These are phyloP conservation scores for Neogale vison DNA, from an alignment of 2,113 vertebrate species.

Conservation along the genomic window DNA sequence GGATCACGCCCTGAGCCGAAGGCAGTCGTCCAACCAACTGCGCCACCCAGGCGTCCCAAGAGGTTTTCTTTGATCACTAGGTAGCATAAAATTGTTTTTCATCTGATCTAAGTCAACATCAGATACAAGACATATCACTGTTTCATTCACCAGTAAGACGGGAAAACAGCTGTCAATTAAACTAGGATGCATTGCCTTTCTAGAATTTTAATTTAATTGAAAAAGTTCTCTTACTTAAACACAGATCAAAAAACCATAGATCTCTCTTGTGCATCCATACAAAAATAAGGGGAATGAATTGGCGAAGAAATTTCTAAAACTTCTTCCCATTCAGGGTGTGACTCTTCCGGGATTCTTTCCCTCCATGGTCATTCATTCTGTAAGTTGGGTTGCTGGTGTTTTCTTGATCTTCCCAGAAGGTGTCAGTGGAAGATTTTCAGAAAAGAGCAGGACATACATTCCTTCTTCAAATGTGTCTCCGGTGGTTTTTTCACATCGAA, in stretches of 20 bases:
- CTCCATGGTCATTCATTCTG: background rate
- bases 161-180: background rate
- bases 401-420: constrained; percentile 50
- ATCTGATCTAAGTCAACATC: background rate
- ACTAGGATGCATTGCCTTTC: background rate
- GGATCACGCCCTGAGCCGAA: too few relatives aligned
- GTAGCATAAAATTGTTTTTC: background rate
- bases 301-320: constrained; percentile 2
- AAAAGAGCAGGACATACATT: background rate
- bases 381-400: background rate
- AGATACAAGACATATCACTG: background rate
- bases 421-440: constrained; percentile 48
- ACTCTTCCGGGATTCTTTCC: background rate
- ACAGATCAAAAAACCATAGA: background rate
- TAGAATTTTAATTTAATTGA: background rate
- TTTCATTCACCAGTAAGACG: background rate
- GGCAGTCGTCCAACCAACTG: too few relatives aligned
- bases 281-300: background rate
- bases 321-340: background rate
- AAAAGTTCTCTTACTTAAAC: background rate
- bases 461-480: background rate
- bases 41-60: background rate
- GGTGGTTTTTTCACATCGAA: background rate
- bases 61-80: background rate
- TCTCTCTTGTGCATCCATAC: background rate